Evolutionary conservation across 2,797 vertebrate genomes (phyloP).

Genomic region (Coregonus suidteri): DNA sequence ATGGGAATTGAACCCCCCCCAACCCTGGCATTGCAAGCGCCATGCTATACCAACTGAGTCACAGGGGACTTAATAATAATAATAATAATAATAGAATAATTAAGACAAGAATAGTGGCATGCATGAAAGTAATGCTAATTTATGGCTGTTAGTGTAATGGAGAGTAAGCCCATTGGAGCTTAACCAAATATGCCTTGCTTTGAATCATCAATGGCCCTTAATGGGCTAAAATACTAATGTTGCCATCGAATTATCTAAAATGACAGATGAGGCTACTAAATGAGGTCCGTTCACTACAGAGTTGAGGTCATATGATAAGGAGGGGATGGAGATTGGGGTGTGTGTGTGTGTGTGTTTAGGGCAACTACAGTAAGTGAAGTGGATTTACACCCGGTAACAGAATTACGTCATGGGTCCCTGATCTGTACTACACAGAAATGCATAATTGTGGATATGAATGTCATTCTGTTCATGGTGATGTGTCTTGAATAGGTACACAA

Average conservation of each 20-base stretch:
- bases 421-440: too few relatives aligned
- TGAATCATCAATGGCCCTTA: conserved; percentile 28
- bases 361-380: too few relatives aligned
- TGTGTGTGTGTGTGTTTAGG: background rate
- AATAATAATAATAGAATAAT: conserved; percentile 64
- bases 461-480: too few relatives aligned
- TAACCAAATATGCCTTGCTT: conserved; percentile 26
- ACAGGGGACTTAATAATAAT: background rate
- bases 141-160: conserved; percentile 31
- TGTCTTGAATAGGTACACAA: too few relatives aligned
- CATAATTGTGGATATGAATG: too few relatives aligned
- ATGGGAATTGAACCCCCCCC: too few relatives aligned
- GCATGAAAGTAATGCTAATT: conserved; percentile 55
- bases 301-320: conserved; percentile 40
- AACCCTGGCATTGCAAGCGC: too few relatives aligned
- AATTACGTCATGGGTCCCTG: too few relatives aligned
- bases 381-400: too few relatives aligned
- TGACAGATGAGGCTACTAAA: conserved; percentile 37
- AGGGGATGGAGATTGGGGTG: background rate
- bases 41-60: too few relatives aligned
- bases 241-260: conserved; percentile 17
- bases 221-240: conserved; percentile 20
- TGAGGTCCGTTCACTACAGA: conserved; percentile 62
- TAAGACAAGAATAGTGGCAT: conserved; percentile 64
- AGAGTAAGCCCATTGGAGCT: conserved; percentile 45